phyloP scores from a whole-genome alignment of 2,888 invertebrate species.

The Leucoma salicis region DNA sequence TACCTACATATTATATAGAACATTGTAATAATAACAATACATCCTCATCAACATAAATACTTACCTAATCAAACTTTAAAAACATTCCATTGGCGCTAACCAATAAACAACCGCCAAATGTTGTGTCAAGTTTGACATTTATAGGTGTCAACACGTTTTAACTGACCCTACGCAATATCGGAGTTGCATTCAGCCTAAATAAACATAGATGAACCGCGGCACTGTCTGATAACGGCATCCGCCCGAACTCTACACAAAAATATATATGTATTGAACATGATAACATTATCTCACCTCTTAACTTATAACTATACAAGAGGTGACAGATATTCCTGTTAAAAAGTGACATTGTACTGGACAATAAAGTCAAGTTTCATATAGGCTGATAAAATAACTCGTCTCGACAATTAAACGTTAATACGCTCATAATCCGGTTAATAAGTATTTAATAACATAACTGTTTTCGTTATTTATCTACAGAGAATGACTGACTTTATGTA shows the following conservation, averaged over 20 bases:
- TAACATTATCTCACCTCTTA: slow-evolving; percentile 44
- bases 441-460: too few relatives aligned
- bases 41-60: not conserved
- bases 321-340: slow-evolving; percentile 19
- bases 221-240: slow-evolving; percentile 67
- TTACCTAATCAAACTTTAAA: slow-evolving; percentile 4
- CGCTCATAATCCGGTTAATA: too few relatives aligned
- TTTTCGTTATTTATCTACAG: not conserved
- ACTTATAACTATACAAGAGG: slow-evolving; percentile 23
- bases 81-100: slow-evolving; percentile 5
- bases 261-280: slow-evolving; percentile 36
- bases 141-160: slow-evolving; percentile 34
- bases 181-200: slow-evolving; percentile 51
- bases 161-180: slow-evolving; percentile 72
- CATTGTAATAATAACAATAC: not conserved
- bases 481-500: too few relatives aligned
- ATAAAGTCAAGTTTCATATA: slow-evolving; percentile 16
- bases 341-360: slow-evolving; percentile 14
- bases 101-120: slow-evolving; percentile 5
- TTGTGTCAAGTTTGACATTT: slow-evolving; percentile 17
- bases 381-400: not conserved
- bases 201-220: slow-evolving; percentile 48
- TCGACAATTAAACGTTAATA: slow-evolving; percentile 6
- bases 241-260: slow-evolving; percentile 50
- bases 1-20: too few relatives aligned